Conservation (phyloP, 2,888 invertebrate species). For the Watsonalla binaria region DNA sequence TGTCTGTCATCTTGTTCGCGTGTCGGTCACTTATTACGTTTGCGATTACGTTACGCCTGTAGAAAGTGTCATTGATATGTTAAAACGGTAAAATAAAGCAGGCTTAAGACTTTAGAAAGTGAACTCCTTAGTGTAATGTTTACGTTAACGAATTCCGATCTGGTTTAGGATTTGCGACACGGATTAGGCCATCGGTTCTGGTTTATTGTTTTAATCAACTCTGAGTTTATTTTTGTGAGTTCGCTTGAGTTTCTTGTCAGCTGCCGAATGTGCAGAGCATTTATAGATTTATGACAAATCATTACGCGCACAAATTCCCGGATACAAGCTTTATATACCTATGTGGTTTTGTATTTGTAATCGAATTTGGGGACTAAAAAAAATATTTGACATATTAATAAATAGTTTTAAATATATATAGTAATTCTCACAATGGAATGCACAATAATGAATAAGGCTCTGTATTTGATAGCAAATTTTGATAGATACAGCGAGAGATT, state of each 20-base stretch:
- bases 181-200: neutral
- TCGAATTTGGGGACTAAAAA: too few relatives aligned
- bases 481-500: too few relatives aligned
- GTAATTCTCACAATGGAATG: too few relatives aligned
- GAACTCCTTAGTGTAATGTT: slow-evolving; percentile 32
- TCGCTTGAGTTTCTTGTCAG: neutral
- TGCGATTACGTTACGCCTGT: slow-evolving; percentile 49
- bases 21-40: slow-evolving; percentile 22
- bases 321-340: too few relatives aligned
- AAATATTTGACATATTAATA: too few relatives aligned
- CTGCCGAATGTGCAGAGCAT: too few relatives aligned
- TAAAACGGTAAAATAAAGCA: slow-evolving; percentile 42
- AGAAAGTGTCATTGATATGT: slow-evolving; percentile 72
- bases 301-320: too few relatives aligned
- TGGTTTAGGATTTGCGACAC: neutral
- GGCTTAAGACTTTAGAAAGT: slow-evolving; percentile 40
- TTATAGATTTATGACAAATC: too few relatives aligned
- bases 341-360: too few relatives aligned
- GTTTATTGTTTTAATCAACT: neutral
- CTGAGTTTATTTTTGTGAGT: neutral
- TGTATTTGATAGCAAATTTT: too few relatives aligned
- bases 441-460: too few relatives aligned
- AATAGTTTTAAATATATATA: too few relatives aligned
- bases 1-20: slow-evolving; percentile 4
- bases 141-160: neutral